Base-by-base conservation (phyloP, 2,888 invertebrate species). In the Ormyrus pomaceus region DNA sequence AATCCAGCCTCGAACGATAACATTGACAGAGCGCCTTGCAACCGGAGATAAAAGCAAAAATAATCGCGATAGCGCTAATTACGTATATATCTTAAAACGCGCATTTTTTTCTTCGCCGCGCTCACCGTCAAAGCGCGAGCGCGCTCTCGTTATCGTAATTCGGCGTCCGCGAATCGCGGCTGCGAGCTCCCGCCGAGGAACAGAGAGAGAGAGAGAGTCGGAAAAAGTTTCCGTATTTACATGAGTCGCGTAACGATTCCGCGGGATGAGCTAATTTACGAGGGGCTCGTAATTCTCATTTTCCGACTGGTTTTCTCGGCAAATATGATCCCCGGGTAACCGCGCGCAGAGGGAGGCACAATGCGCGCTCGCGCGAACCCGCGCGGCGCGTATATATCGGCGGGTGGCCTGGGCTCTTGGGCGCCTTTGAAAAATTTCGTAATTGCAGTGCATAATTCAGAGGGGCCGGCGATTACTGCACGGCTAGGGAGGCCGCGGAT, bases 401-500 rank as follows among this genome's bases (percentile, higher is more conserved):
- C 70, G 66, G 59, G 59, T 46, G 66, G 66, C 46, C 53, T 45
- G 9, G 46, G 11, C 48, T 6, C 10, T 11, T n/a, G 55, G 62
- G 64, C 64, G 64, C 70, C 77, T 70, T 70, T 70, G 70, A 77
- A 77, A 77, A 77, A 71, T 71, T 71, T 77, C 77, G 56, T 65
- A 71, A 77, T 77, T 77, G 77, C 77, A 34, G 77, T 56, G 77
- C 75, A 68, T 75, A 68, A 75, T 75, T 74, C 74, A 62, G 69
- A 76, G 62, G 69, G 69, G 62, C 50, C 62, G 62, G 69, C 76
- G 76, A 77, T 77, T 77, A 77, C 55, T 69, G 80, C 77, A 19
- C 73, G 79, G 76, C 53, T 8, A 62, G n/a, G 69, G 80, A 79
- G 79, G 69, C 50, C 77, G 1, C 66, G 80, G 82, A 82, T 80